Evolutionary conservation across 2,888 invertebrate genomes (phyloP).

Genomic region (Chelonus formosanus): DNA sequence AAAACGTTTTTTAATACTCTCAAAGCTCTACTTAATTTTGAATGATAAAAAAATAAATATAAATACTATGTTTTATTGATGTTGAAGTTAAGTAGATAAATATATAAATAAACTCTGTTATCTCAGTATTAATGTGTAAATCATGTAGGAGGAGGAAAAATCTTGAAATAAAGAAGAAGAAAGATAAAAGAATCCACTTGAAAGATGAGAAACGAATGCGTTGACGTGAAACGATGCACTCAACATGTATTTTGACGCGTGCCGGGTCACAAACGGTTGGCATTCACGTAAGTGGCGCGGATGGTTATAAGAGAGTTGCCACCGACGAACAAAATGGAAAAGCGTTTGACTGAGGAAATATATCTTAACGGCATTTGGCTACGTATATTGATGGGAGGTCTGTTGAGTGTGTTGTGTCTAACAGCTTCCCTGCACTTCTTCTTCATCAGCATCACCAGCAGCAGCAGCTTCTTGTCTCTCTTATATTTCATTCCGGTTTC

Average conservation of each 20-base stretch:
- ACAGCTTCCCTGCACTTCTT: conserved; percentile 51
- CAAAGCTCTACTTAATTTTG: too few species aligned
- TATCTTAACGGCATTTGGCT: conserved; percentile 61
- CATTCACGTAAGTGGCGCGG: conserved; percentile 39
- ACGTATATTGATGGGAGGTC: conserved; percentile 61
- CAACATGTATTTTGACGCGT: conserved; percentile 52
- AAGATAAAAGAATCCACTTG: conserved; percentile 18
- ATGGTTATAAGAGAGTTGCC: conserved; percentile 20
- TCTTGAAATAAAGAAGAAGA: conserved; percentile 3
- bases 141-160: not conserved
- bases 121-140: too few species aligned
- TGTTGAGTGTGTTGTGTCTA: conserved; percentile 65
- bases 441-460: conserved; percentile 24
- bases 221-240: conserved; percentile 58
- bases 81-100: too few species aligned
- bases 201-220: conserved; percentile 58
- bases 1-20: too few species aligned
- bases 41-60: too few species aligned
- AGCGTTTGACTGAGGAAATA: conserved; percentile 55
- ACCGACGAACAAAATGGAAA: conserved; percentile 38
- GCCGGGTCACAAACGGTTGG: conserved; percentile 36
- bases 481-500: not conserved
- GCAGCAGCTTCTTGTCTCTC: conserved; percentile 3
- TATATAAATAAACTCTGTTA: not conserved
- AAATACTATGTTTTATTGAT: too few species aligned